Percentiles rank a stretch among this genome's conserved stretches.
phyloP scores from a whole-genome alignment of 2,888 invertebrate genomes.

The Platycnemis pennipes region DNA sequence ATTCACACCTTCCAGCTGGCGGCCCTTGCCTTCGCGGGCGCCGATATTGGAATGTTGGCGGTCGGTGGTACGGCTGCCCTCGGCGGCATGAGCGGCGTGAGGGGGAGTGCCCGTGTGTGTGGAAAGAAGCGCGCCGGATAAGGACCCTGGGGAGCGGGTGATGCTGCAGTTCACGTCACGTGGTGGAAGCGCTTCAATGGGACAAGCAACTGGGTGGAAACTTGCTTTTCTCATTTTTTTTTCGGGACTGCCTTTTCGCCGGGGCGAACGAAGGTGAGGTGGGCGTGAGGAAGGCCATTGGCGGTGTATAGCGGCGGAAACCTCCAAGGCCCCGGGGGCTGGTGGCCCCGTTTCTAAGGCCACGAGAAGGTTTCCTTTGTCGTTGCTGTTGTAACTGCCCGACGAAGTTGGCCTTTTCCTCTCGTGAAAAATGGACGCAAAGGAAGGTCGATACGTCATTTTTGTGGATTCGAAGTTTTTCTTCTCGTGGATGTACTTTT shows the following conservation, averaged over 20 bases:
- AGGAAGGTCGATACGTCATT: not conserved
- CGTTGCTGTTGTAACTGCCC: not conserved
- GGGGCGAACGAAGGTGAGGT: too few relatives aligned
- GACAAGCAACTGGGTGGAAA: not conserved
- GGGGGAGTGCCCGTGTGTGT: not conserved
- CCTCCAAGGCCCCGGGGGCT: not conserved
- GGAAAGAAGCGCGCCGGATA: not conserved
- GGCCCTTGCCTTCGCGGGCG: not conserved
- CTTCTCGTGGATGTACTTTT: not conserved
- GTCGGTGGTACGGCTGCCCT: not conserved
- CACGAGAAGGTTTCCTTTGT: not conserved
- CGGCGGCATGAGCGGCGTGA: not conserved
- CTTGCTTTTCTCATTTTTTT: not conserved
- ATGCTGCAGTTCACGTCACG: not conserved
- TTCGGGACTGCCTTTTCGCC: too few relatives aligned
- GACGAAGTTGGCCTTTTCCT: not conserved
- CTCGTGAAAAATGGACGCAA: not conserved
- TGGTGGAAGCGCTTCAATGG: not conserved
- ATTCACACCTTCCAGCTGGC: not conserved
- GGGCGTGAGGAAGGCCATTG: too few relatives aligned
- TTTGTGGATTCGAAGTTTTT: not conserved
- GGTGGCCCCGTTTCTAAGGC: not conserved
- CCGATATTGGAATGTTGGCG: not conserved
- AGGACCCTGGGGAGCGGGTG: not conserved
- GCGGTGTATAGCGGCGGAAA: too few relatives aligned